Base-by-base conservation (phyloP, 2,797 vertebrate genomes). In the Sus cebifrons region DNA sequence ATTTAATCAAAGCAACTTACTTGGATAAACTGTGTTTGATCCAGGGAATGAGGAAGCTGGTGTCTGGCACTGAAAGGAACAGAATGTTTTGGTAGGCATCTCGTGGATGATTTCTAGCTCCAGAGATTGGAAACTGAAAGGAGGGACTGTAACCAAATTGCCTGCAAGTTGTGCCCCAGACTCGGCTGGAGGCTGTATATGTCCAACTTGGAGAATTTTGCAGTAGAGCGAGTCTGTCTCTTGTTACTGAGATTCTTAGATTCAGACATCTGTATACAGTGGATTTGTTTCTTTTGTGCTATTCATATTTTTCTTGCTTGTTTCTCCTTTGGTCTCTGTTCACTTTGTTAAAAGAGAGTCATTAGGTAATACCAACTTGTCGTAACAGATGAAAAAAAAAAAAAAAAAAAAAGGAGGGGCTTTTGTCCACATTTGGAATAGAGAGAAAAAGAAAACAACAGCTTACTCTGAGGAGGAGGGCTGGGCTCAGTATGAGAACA, bases 21-120 rank as follows among this genome's bases (percentile, higher is more conserved):
- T 40, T 74, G 44, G 49, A 40, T 75, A 93, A 93, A 73, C 17
- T 86, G 52, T 52, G 6, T 64, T 83, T 92, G 67, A 84, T 40
- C n/a, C 14, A 25, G 54, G 13, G 9, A 25, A n/a, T 6, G 15
- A 83, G 49, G 60, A 67, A 71, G 64, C 44, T 82, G 9, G n/a
- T 44, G 17, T 25, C 79, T 40, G 29, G 56, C 65, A 62, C 20
- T 13, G 29, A 52, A 56, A 64, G 60, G 6, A 79, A 68, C 3
- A 29, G 56, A 58, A 73, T 20, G 10, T 49, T 36, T 77, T 23
- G 70, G 44, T 67, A 52, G 25, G 27, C 60, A 17, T 5, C 14
- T 82, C 25, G 49, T 10, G 14, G 29, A 36, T 27, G 36, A 67
- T 67, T 49, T 52, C 2, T 2, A 17, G 56, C 10, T 15, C 25